Conservation (phyloP, 2,888 invertebrate genomes). For the Torymus texanus region DNA sequence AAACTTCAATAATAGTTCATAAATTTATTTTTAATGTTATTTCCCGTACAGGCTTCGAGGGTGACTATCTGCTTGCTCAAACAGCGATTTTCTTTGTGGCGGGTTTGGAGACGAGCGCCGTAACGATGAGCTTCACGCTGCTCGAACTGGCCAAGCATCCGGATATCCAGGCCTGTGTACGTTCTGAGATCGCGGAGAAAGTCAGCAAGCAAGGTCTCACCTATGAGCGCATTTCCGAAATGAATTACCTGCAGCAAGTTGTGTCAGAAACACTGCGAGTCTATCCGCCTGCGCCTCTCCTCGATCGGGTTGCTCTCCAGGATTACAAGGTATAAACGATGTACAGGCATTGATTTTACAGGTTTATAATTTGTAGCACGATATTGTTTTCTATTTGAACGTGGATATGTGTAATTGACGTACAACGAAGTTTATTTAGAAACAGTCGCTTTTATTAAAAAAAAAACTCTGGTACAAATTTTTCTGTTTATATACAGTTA, state of each 20-base stretch:
- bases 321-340: constrained; percentile 63
- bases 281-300: constrained; percentile 66
- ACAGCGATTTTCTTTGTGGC: constrained; percentile 67
- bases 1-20: too few relatives aligned
- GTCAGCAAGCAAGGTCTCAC: constrained; percentile 59
- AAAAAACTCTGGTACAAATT: too few relatives aligned
- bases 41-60: constrained; percentile 62
- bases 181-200: constrained; percentile 61
- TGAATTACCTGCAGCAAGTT: constrained; percentile 67
- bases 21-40: too few relatives aligned
- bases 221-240: constrained; percentile 63
- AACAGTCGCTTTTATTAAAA: too few relatives aligned
- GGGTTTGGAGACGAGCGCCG: constrained; percentile 64
- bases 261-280: constrained; percentile 67
- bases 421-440: too few relatives aligned
- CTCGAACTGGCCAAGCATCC: constrained; percentile 66
- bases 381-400: too few relatives aligned
- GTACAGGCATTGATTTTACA: too few relatives aligned
- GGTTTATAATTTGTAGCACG: too few relatives aligned
- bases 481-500: too few relatives aligned
- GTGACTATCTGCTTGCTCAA: constrained; percentile 65
- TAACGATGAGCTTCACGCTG: constrained; percentile 63
- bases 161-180: constrained; percentile 62
- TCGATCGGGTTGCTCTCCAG: constrained; percentile 63
- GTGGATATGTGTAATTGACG: too few relatives aligned